These are phyloP conservation scores for Microtus oregoni DNA, from an alignment of 2,113 vertebrate genomes.

Conservation along the genomic window DNA sequence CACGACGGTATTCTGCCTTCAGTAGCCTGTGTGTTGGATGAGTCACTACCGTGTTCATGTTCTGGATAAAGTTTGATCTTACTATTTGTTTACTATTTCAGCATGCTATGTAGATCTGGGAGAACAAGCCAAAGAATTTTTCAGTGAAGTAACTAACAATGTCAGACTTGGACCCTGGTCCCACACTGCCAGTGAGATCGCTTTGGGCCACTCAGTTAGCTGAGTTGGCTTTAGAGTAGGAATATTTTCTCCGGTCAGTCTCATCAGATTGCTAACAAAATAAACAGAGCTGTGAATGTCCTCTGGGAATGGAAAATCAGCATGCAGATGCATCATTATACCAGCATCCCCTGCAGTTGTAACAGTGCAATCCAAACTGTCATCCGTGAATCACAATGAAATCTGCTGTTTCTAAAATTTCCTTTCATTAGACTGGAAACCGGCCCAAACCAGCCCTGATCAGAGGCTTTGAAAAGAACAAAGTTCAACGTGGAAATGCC, in stretches of 20 bases:
- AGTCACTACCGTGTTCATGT: conserved; percentile 59
- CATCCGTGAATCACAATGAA: background rate
- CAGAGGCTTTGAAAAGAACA: conserved; percentile 18
- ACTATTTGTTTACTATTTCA: conserved; percentile 52
- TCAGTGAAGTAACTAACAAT: background rate
- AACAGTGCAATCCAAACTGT: background rate
- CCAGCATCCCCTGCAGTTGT: background rate
- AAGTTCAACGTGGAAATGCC: background rate
- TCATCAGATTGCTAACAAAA: conserved; percentile 6
- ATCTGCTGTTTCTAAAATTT: background rate
- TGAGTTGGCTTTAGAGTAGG: background rate
- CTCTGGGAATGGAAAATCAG: conserved; percentile 8
- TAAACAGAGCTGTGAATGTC: background rate
- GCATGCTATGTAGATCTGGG: background rate
- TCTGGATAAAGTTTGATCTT: conserved; percentile 41
- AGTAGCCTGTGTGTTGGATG: background rate
- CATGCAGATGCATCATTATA: background rate
- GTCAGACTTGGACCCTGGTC: background rate
- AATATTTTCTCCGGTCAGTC: background rate
- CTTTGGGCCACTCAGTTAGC: background rate
- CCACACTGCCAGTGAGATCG: background rate
- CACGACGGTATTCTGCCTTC: conserved; percentile 16
- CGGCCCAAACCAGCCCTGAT: background rate
- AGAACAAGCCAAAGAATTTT: background rate
- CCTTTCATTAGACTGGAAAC: conserved; percentile 1